Percentiles rank a stretch among this genome's conserved stretches.
phyloP scores from a whole-genome alignment of 2,797 vertebrate genomes.

The Scolopax rusticola region DNA sequence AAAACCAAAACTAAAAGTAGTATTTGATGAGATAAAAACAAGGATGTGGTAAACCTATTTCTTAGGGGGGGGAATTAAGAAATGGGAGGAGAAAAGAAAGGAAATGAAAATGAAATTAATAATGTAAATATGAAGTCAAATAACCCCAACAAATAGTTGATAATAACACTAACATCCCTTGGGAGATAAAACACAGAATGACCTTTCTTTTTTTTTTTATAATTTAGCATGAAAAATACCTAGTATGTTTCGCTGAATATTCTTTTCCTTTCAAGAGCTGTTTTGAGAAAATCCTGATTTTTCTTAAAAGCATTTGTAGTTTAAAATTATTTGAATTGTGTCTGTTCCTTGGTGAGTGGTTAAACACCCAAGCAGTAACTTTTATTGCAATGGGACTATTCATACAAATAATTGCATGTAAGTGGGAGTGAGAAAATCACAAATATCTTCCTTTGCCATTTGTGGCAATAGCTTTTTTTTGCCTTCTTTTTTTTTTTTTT shows the following conservation, averaged over 20 bases:
- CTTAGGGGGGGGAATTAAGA: not conserved
- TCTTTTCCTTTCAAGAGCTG: not conserved
- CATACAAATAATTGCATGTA: not conserved
- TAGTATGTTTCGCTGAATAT: not conserved
- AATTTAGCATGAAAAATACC: not conserved
- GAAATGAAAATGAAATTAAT: not conserved
- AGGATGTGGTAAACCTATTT: not conserved
- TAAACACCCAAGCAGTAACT: not conserved
- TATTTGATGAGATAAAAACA: not conserved
- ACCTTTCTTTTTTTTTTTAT: not conserved
- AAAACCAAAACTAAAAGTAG: not conserved
- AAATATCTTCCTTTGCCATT: not conserved
- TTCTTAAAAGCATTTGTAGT: not conserved
- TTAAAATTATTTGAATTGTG: not conserved
- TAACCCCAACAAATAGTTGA: not conserved
- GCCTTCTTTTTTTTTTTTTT: not conserved
- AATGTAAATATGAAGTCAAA: not conserved
- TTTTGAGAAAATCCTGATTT: not conserved
- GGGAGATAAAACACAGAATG: not conserved
- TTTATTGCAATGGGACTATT: not conserved
- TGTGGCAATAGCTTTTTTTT: not conserved
- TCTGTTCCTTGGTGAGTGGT: not conserved
- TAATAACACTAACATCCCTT: not conserved
- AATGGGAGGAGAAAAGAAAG: not conserved
- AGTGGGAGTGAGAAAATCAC: not conserved